Evolutionary conservation across 1,140 invertebrate genomes (phyloP).

Genomic region (Alviniconcha marisindica): DNA sequence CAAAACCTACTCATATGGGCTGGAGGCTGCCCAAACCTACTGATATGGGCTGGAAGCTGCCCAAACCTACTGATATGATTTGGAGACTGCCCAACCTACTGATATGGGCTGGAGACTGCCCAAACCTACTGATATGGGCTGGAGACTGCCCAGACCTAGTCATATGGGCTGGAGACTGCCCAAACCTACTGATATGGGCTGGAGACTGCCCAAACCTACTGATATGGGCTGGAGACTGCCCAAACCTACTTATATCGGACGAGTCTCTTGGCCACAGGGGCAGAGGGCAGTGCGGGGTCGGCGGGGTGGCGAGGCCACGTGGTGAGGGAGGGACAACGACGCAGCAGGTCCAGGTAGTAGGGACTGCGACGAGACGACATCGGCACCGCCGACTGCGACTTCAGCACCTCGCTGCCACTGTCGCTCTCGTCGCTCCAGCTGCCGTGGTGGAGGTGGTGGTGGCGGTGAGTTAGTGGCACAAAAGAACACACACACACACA

Average conservation of each 20-base stretch:
- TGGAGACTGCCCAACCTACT: too few relatives aligned
- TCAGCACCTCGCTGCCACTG: conserved; percentile 20
- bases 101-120: too few relatives aligned
- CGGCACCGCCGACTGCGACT: conserved; percentile 22
- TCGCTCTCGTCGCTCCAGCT: conserved; percentile 32
- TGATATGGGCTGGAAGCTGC: too few relatives aligned
- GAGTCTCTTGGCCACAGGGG: conserved; percentile 14
- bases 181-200: too few relatives aligned
- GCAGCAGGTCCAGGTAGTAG: conserved; percentile 26
- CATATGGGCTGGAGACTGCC: too few relatives aligned
- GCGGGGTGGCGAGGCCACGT: neutral
- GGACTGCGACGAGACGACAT: conserved; percentile 22
- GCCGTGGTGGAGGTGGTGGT: conserved; percentile 1
- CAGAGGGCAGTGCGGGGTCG: neutral
- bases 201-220: too few relatives aligned
- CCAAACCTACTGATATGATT: too few relatives aligned
- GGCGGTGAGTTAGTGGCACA: neutral
- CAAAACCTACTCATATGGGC: too few relatives aligned
- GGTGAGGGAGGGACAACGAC: conserved; percentile 1
- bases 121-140: too few relatives aligned
- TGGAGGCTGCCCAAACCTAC: too few relatives aligned
- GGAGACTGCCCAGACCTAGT: too few relatives aligned
- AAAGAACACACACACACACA: neutral
- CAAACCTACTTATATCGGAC: conserved; percentile 34
- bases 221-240: too few relatives aligned